These are phyloP conservation scores for Tachina lurida DNA, from an alignment of 2,888 invertebrate species.

Conservation along the genomic window DNA sequence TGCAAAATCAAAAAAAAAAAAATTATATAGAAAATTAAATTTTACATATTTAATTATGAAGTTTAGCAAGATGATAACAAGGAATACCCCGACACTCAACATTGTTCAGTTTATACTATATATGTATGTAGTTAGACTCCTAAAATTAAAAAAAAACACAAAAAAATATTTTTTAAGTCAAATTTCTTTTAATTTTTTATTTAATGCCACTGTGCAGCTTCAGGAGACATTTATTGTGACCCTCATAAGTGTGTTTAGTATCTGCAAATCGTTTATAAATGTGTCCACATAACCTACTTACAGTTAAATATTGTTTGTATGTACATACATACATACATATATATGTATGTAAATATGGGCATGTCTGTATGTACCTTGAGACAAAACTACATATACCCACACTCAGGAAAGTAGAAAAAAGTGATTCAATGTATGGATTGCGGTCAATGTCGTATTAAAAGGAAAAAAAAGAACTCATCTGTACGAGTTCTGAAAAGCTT, in stretches of 20 bases:
- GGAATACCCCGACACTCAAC: too few species aligned
- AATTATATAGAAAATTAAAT: too few species aligned
- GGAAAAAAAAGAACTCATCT: constrained; percentile 36
- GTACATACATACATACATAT: neutral
- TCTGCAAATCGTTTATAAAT: constrained; percentile 51
- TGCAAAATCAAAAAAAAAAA: too few species aligned
- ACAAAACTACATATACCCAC: neutral
- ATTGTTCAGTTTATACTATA: too few species aligned
- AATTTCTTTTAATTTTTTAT: neutral
- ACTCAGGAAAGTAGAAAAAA: constrained; percentile 4
- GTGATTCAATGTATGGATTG: constrained; percentile 53
- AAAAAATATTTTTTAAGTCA: too few species aligned
- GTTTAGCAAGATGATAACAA: too few species aligned
- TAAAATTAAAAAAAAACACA: too few species aligned
- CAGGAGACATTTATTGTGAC: neutral
- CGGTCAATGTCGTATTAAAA: constrained; percentile 68
- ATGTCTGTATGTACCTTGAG: too few species aligned
- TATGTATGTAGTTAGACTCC: too few species aligned
- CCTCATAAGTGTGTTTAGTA: constrained; percentile 7
- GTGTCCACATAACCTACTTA: constrained; percentile 65
- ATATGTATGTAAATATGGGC: too few species aligned
- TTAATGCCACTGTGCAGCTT: neutral
- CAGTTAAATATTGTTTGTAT: constrained; percentile 37
- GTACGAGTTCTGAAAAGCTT: constrained; percentile 9
- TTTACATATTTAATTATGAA: too few species aligned